Evolutionary conservation across 2,797 vertebrate species (phyloP).

Genomic region (Trichosurus vulpecula): DNA sequence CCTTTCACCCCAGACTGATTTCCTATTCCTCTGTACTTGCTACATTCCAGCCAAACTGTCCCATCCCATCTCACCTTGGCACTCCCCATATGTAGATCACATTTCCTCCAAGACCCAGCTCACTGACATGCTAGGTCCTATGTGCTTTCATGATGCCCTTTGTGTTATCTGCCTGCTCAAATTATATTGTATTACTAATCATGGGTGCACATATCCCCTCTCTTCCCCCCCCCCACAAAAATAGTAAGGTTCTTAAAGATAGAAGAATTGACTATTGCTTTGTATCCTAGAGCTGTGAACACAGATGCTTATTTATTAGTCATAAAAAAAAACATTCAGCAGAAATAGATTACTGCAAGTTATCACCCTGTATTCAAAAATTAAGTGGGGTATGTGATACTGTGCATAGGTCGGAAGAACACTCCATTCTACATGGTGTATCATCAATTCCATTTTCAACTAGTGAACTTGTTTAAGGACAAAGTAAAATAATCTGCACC

Average conservation of each 20-base stretch:
- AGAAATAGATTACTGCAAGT: background rate
- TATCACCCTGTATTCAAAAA: background rate
- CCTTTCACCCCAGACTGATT: background rate
- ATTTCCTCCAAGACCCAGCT: background rate
- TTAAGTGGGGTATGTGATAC: background rate
- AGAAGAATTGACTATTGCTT: background rate
- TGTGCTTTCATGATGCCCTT: background rate
- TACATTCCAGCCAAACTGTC: background rate
- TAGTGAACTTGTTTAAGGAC: background rate
- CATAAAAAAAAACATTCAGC: background rate
- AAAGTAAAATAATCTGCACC: background rate
- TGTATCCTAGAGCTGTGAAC: background rate
- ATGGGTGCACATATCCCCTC: background rate
- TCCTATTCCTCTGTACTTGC: background rate
- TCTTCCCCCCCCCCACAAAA: background rate
- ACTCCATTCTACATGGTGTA: background rate
- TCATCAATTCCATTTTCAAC: background rate
- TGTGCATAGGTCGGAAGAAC: background rate
- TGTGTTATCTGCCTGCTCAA: background rate
- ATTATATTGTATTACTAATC: background rate
- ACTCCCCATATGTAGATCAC: background rate
- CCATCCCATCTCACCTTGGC: background rate
- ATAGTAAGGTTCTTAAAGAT: background rate
- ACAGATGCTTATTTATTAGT: background rate
- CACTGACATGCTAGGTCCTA: background rate